Conservation (phyloP, 2,888 invertebrate genomes). For the Dryadula phaetusa region DNA sequence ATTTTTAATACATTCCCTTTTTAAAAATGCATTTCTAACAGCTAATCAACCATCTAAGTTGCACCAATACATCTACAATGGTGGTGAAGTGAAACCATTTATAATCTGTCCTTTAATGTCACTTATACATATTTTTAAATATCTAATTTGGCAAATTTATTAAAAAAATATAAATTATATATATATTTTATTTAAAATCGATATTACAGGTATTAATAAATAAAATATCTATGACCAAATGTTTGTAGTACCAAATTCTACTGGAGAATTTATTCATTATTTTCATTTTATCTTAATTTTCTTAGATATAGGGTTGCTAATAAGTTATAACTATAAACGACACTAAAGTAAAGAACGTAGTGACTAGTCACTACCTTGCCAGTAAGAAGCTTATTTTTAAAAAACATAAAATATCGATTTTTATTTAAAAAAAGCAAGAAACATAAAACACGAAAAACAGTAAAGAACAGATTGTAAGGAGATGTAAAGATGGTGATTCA, state of each 20-base stretch:
- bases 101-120: conserved; percentile 48
- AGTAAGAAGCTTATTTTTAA: neutral
- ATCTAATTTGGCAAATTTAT: neutral
- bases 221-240: too few relatives aligned
- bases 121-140: neutral
- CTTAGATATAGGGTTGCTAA: too few relatives aligned
- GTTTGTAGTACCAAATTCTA: too few relatives aligned
- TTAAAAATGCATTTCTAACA: conserved; percentile 12
- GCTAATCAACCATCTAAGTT: conserved; percentile 52
- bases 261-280: too few relatives aligned
- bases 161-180: neutral
- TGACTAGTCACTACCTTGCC: neutral
- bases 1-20: neutral
- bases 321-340: neutral
- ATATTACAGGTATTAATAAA: too few relatives aligned
- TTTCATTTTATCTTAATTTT: too few relatives aligned
- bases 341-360: neutral
- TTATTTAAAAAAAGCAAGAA: neutral
- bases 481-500: conserved; percentile 58
- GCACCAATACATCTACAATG: conserved; percentile 39
- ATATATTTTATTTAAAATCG: neutral
- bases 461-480: conserved; percentile 62
- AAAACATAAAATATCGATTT: conserved; percentile 4
- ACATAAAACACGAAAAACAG: conserved; percentile 35
- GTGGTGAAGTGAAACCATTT: conserved; percentile 35